Evolutionary conservation across 2,888 invertebrate species (phyloP).

Genomic region (Meloe dianella): DNA sequence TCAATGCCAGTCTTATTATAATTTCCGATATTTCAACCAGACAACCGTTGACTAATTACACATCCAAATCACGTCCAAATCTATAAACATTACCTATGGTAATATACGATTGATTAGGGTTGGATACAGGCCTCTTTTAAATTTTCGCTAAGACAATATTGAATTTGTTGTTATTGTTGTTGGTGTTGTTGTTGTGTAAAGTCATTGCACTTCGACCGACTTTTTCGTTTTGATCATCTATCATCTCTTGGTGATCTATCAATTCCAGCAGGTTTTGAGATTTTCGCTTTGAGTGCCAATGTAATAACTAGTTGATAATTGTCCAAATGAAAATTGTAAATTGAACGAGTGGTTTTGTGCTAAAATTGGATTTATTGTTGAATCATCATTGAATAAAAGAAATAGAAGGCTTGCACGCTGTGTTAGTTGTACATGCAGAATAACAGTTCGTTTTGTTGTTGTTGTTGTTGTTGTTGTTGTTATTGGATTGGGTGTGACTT

Average conservation of each 20-base stretch:
- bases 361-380: neutral
- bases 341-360: neutral
- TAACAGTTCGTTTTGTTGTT: neutral
- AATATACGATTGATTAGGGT: neutral
- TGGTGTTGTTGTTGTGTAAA: neutral
- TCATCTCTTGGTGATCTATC: neutral
- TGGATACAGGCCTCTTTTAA: neutral
- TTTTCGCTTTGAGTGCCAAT: too few relatives aligned
- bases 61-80: too few relatives aligned
- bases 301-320: neutral
- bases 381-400: neutral
- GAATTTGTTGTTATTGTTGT: neutral
- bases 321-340: neutral
- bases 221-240: neutral
- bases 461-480: neutral
- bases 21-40: too few relatives aligned
- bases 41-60: neutral
- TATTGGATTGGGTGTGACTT: neutral
- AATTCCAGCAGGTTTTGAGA: neutral
- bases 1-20: too few relatives aligned
- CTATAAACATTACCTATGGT: neutral
- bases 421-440: too few relatives aligned
- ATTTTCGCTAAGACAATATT: neutral
- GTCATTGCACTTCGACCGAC: slow-evolving; percentile 9
- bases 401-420: neutral